A percentile compares a stretch with the other conserved stretches of the same genome.
Evolutionary conservation across 2,797 vertebrate species (phyloP).

Genomic region (Hephaestus fuliginosus): DNA sequence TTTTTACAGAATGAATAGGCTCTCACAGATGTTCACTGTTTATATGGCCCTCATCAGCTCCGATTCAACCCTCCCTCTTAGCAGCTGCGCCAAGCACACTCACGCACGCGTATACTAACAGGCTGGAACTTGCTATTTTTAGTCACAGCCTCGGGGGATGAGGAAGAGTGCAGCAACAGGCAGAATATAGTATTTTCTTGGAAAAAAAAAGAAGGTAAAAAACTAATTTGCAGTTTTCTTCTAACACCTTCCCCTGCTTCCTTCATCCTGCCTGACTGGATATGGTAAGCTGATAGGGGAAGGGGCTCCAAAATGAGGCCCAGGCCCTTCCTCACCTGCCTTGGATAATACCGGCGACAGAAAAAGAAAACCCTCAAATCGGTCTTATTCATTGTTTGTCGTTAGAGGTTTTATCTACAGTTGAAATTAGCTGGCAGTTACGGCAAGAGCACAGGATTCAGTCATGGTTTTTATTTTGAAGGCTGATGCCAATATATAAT

Average conservation of each 20-base stretch:
- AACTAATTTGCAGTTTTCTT: conserved; percentile 22
- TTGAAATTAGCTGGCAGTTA: conserved; percentile 14
- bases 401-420: conserved; percentile 3
- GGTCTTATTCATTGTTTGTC: conserved; percentile 21
- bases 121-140: conserved; percentile 76
- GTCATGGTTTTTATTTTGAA: neutral
- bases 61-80: conserved; percentile 61
- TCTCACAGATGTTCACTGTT: conserved; percentile 79
- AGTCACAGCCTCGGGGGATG: conserved; percentile 60
- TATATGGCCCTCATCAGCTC: conserved; percentile 72
- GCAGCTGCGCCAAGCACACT: conserved; percentile 51
- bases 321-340: conserved; percentile 47
- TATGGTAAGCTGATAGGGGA: conserved; percentile 37
- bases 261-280: conserved; percentile 21
- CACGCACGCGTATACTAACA: conserved; percentile 26
- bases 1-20: conserved; percentile 76
- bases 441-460: conserved; percentile 6
- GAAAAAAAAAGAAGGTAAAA: neutral
- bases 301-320: conserved; percentile 37
- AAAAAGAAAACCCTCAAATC: conserved; percentile 32
- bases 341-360: conserved; percentile 4
- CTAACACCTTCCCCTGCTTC: conserved; percentile 17
- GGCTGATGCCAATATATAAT: neutral
- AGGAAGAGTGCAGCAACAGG: conserved; percentile 70
- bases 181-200: conserved; percentile 51